Evolutionary conservation across 2,797 vertebrate species (phyloP), one percentile per base, ranked within the genome.

Genomic region (Sebastes cheni): DNA sequence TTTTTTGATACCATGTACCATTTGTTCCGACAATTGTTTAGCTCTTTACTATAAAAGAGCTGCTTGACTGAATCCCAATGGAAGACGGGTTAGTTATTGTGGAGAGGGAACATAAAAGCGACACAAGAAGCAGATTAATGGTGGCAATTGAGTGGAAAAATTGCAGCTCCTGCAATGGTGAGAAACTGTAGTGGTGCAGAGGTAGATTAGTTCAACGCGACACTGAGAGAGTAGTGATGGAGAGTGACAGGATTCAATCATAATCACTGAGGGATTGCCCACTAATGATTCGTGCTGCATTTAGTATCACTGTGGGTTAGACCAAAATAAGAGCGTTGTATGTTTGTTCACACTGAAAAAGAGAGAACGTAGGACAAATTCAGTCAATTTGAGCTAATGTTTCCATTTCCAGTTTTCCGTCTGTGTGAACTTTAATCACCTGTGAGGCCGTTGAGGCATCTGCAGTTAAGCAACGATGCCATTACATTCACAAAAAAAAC

Each of bases 91-190:
- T 71, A 67, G 73, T 84, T 73, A 60, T 72, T 52, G 79, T 30
- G 18, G 50, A 67, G 72, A 60, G 67, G 25, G 55, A 65, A 69
- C 71, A 71, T 84, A 61, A 81, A 76, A 72, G 77, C 81, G 18
- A 82, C 79, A 78, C 77, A 81, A 70, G 72, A 82, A n/a, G 58
- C 71, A 80, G 79, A 88, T 91, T 75, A 86, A 90, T 77, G 76
- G 23, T 6, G 59, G 70, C 77, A 87, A 89, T 81, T 86, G 70
- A 88, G 81, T 69, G 77, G 80, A 89, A 86, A 84, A 77, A 66
- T 65, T 62, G 77, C 77, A 34, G 60, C 67, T 64, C 52, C 60
- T 54, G 68, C 29, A 60, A 55, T 29, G 42, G 11, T 18, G 75
- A 72, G 72, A 56, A 32, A 34, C 55, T 52, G 54, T 25, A 54